Evolutionary conservation across 2,113 vertebrate genomes (phyloP).

Genomic region (Melanotaenia duboulayi): DNA sequence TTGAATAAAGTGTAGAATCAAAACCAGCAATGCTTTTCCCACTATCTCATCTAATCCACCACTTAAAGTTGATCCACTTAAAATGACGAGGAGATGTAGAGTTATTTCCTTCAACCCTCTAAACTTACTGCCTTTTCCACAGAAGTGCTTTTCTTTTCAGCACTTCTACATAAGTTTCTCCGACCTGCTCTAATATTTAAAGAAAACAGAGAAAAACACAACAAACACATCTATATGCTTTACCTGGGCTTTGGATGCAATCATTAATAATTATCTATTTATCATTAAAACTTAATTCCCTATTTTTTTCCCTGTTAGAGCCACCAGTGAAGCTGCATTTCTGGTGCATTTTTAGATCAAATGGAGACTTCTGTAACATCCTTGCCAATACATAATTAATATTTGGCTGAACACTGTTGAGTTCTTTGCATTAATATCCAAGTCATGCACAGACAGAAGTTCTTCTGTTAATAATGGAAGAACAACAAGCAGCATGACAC

Average conservation of each 20-base stretch:
- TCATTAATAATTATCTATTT: neutral
- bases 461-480: slow-evolving; percentile 12
- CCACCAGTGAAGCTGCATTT: neutral
- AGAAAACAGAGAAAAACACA: neutral
- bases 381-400: slow-evolving; percentile 18
- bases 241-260: slow-evolving; percentile 10
- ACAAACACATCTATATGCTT: neutral
- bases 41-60: slow-evolving; percentile 30
- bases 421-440: slow-evolving; percentile 14
- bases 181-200: slow-evolving; percentile 11
- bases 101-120: slow-evolving; percentile 10
- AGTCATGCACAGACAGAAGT: slow-evolving; percentile 25
- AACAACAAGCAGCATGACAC: slow-evolving; percentile 4
- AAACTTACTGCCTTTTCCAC: neutral
- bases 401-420: slow-evolving; percentile 23
- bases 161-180: neutral
- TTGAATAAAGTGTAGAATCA: slow-evolving; percentile 20
- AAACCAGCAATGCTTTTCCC: slow-evolving; percentile 25
- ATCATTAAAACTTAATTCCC: neutral
- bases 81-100: slow-evolving; percentile 30
- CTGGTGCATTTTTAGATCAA: neutral
- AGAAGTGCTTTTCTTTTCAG: slow-evolving; percentile 5
- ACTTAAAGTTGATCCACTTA: slow-evolving; percentile 42
- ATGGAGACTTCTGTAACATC: slow-evolving; percentile 12
- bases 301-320: slow-evolving; percentile 5